Conservation (phyloP, 2,888 invertebrate genomes). For the Drosophila setosimentum region DNA sequence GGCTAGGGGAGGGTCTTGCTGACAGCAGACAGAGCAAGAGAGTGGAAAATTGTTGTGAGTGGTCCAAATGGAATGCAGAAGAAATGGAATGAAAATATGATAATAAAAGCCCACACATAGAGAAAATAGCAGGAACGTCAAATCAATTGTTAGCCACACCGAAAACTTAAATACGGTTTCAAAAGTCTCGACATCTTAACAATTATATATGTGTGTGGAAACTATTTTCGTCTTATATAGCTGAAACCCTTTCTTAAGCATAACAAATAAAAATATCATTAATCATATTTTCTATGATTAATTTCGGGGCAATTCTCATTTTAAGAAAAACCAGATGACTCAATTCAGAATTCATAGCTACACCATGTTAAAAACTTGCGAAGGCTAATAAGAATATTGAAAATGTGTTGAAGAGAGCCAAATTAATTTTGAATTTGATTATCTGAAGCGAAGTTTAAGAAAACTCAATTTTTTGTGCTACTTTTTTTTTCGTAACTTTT, state of each 20-base stretch:
- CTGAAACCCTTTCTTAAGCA: not conserved
- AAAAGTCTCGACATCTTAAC: not conserved
- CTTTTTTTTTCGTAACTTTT: not conserved
- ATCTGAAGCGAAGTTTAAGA: not conserved
- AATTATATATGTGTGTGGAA: not conserved
- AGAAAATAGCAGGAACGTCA: slow-evolving; percentile 24
- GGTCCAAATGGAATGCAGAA: slow-evolving; percentile 53
- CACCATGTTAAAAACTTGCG: not conserved
- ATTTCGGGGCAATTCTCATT: not conserved
- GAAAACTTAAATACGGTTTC: slow-evolving; percentile 27
- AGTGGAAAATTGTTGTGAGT: slow-evolving; percentile 26
- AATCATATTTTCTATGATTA: not conserved
- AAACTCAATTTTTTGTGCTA: not conserved
- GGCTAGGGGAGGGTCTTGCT: not conserved
- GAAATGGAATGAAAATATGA: slow-evolving; percentile 69
- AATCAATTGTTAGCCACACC: not conserved
- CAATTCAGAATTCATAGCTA: not conserved
- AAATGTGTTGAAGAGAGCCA: not conserved
- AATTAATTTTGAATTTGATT: not conserved
- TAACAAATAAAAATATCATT: not conserved
- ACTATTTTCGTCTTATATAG: not conserved
- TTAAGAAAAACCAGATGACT: not conserved
- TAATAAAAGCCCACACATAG: slow-evolving; percentile 66
- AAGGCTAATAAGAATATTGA: not conserved
- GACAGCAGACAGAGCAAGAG: not conserved